Percentiles rank a stretch among this genome's conserved stretches.
phyloP scores from a whole-genome alignment of 2,797 vertebrate species.

The Pseudochirops corinnae region DNA sequence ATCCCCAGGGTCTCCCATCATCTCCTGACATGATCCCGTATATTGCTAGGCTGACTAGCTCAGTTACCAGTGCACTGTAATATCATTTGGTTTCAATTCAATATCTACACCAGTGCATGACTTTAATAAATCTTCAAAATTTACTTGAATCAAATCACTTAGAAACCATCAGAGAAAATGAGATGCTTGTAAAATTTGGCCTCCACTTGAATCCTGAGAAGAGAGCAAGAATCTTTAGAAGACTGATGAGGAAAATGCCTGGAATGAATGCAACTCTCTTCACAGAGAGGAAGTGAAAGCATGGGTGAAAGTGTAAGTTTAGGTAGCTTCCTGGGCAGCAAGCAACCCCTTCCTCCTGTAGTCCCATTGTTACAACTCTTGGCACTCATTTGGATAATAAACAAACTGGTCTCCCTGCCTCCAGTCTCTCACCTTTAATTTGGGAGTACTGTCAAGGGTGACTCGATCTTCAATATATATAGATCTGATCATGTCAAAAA shows the following conservation, averaged over 20 bases:
- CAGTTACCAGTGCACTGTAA: background rate
- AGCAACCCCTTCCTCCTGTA: too few species aligned
- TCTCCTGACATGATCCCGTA: slow-evolving; percentile 63
- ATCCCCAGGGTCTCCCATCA: slow-evolving; percentile 66
- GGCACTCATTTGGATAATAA: too few species aligned
- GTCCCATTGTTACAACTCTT: too few species aligned
- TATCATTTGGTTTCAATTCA: background rate
- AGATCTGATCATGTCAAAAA: too few species aligned
- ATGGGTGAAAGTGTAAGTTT: background rate
- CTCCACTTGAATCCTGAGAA: background rate
- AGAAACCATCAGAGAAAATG: background rate
- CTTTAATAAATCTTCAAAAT: background rate
- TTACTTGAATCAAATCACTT: slow-evolving; percentile 3
- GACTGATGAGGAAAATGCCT: background rate
- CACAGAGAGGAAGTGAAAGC: background rate
- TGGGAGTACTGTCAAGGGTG: too few species aligned
- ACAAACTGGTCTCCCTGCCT: too few species aligned
- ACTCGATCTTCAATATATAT: too few species aligned
- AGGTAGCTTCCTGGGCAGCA: background rate
- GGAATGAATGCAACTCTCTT: background rate
- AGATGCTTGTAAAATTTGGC: background rate
- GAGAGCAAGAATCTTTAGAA: background rate
- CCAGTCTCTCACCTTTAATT: too few species aligned
- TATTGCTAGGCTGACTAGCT: background rate
- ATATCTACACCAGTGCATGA: background rate